A percentile compares a stretch with the other conserved stretches of the same genome.
phyloP scores from a whole-genome alignment of 2,888 invertebrate species.

The Eupithecia pulchellata region DNA sequence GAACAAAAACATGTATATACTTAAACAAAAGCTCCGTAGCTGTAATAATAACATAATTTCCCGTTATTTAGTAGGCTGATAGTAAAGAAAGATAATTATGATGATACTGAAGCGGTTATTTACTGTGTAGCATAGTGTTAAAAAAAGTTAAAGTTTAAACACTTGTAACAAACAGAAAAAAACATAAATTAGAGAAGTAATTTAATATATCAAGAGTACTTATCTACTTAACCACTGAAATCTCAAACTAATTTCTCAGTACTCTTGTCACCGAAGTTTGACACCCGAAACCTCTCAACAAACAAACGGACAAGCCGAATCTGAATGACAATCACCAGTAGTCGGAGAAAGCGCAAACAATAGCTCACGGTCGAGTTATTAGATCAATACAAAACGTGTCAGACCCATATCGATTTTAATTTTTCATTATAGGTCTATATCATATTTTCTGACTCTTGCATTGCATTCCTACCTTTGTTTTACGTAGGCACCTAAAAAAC shows the following conservation, averaged over 20 bases:
- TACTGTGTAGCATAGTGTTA: too few species aligned
- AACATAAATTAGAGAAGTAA: not conserved
- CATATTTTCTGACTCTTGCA: not conserved
- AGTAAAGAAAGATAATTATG: too few species aligned
- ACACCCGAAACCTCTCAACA: conserved; percentile 53
- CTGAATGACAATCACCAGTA: conserved; percentile 52
- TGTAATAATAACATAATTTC: too few species aligned
- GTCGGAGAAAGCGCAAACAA: conserved; percentile 73
- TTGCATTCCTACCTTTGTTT: not conserved
- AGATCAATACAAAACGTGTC: conserved; percentile 12
- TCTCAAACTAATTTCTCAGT: conserved; percentile 59
- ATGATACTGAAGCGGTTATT: too few species aligned
- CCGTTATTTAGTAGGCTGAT: too few species aligned
- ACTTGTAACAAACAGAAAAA: too few species aligned
- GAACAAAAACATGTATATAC: too few species aligned
- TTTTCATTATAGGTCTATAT: not conserved
- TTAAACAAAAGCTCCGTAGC: too few species aligned
- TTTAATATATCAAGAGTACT: not conserved
- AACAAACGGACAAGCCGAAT: conserved; percentile 32
- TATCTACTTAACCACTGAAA: conserved; percentile 4
- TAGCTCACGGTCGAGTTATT: conserved; percentile 47
- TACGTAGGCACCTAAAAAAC: not conserved
- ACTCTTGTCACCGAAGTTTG: conserved; percentile 56
- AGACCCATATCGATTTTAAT: not conserved
- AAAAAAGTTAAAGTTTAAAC: too few species aligned